phyloP scores from a whole-genome alignment of 2,113 vertebrate species.

The Numenius arquata region DNA sequence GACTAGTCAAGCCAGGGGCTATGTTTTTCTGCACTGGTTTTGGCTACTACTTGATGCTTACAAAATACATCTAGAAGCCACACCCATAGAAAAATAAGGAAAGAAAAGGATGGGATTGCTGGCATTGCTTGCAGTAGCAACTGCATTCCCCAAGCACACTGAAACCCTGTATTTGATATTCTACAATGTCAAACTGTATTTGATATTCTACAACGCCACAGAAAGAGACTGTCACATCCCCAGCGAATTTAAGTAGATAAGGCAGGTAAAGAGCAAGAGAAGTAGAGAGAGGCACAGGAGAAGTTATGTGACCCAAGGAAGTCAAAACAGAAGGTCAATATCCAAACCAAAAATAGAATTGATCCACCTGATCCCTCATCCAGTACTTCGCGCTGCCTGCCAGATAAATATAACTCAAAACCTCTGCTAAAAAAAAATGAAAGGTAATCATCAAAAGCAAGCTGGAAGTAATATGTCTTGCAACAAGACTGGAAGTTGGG shows the following conservation, averaged over 20 bases:
- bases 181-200: neutral
- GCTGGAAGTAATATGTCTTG: neutral
- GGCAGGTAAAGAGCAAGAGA: neutral
- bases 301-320: neutral
- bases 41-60: neutral
- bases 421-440: neutral
- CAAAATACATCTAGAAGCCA: neutral
- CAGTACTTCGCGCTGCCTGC: neutral
- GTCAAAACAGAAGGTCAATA: neutral
- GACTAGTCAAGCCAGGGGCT: constrained; percentile 10
- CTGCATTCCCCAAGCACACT: neutral
- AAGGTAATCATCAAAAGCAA: neutral
- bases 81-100: neutral
- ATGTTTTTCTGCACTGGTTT: neutral
- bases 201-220: neutral
- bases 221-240: neutral
- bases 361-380: neutral
- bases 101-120: neutral
- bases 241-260: neutral
- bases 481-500: neutral
- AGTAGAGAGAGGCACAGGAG: neutral
- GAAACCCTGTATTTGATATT: neutral
- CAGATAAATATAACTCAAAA: neutral
- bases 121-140: neutral
- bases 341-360: neutral